phyloP scores from a whole-genome alignment of 2,113 vertebrate genomes.

The Tetrao urogallus region DNA sequence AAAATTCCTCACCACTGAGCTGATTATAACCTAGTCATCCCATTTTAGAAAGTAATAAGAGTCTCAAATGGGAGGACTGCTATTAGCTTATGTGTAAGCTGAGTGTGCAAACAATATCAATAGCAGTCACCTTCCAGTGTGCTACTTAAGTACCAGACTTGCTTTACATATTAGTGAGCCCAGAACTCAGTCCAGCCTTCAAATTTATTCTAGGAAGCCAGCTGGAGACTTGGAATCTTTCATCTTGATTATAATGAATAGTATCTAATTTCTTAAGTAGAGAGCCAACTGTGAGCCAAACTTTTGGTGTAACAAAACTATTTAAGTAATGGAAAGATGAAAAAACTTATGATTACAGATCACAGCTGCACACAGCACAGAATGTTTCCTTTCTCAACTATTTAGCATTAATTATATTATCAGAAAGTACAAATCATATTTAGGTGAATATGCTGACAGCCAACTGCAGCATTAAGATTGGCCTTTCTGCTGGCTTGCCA shows the following conservation, averaged over 20 bases:
- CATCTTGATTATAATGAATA: not conserved
- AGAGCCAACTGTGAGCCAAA: not conserved
- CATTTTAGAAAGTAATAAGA: fast-evolving
- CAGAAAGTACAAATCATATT: not conserved
- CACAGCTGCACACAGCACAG: not conserved
- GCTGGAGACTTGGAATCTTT: not conserved
- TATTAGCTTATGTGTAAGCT: not conserved
- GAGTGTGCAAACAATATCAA: not conserved
- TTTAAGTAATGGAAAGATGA: not conserved
- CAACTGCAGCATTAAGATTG: not conserved
- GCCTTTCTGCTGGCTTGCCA: not conserved
- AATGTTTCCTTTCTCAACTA: not conserved
- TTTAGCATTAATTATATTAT: not conserved
- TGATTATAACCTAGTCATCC: not conserved
- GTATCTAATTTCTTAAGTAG: not conserved
- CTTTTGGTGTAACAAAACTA: not conserved
- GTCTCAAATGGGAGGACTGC: not conserved
- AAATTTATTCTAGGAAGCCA: not conserved
- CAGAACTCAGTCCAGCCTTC: not conserved
- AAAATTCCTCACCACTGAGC: not conserved
- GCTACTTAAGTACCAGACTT: not conserved
- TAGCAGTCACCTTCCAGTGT: not conserved
- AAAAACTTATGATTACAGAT: not conserved
- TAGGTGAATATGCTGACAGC: not conserved
- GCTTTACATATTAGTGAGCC: not conserved